Evolutionary conservation across 2,888 invertebrate genomes (phyloP).

Genomic region (Drosophila vallismaia): DNA sequence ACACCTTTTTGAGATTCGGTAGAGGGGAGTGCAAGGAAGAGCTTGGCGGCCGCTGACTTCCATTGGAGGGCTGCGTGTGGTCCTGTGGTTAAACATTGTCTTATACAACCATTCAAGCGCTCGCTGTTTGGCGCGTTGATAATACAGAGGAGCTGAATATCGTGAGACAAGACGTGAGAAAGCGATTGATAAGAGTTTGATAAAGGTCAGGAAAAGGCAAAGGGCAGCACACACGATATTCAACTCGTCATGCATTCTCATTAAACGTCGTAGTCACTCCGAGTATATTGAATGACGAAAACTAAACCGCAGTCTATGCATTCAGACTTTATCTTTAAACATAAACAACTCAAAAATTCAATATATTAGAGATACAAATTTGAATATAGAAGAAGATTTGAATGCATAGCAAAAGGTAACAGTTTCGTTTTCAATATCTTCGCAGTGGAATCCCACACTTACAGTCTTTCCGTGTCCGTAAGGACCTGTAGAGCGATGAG

Average conservation of each 20-base stretch:
- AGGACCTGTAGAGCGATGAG: conserved; percentile 85
- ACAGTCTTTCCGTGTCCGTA: conserved; percentile 84
- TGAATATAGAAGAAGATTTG: not conserved
- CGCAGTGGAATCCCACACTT: conserved; percentile 60
- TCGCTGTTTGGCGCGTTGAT: conserved; percentile 84
- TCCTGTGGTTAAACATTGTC: conserved; percentile 85
- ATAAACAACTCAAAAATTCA: not conserved
- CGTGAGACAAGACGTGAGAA: conserved; percentile 67
- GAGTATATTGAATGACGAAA: conserved; percentile 23
- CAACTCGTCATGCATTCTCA: conserved; percentile 83
- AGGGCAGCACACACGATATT: conserved; percentile 80
- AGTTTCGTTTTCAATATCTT: conserved; percentile 9
- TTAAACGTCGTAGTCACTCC: conserved; percentile 27
- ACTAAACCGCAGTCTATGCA: not conserved
- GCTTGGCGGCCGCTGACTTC: conserved; percentile 86
- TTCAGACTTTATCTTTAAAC: not conserved
- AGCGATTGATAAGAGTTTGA: conserved; percentile 37
- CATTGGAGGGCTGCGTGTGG: conserved; percentile 83
- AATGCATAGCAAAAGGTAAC: not conserved
- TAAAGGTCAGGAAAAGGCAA: conserved; percentile 22
- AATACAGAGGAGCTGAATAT: conserved; percentile 85
- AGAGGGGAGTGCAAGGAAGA: conserved; percentile 86
- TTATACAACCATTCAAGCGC: conserved; percentile 84
- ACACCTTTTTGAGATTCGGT: conserved; percentile 86
- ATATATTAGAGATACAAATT: not conserved